Percentiles rank a stretch among this genome's conserved stretches.
Evolutionary conservation across 2,797 vertebrate species (phyloP).

Genomic region (Gadopsis marmoratus): DNA sequence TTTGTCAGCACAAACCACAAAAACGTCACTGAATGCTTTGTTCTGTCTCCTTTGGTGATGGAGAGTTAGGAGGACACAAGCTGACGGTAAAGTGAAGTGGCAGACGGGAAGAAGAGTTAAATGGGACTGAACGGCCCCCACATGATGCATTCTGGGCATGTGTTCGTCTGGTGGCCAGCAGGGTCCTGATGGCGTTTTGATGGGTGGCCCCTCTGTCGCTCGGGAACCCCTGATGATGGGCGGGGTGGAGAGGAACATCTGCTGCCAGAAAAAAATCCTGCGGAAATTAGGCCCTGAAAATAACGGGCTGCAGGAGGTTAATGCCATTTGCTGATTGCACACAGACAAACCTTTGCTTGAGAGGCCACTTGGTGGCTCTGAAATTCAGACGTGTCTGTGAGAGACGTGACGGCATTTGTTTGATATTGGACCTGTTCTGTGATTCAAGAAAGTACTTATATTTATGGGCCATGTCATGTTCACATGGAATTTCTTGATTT

Average conservation of each 20-base stretch:
- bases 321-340: slow-evolving; percentile 41
- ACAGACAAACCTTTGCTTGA: slow-evolving; percentile 31
- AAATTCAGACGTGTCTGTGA: slow-evolving; percentile 15
- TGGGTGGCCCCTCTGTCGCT: slow-evolving; percentile 69
- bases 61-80: slow-evolving; percentile 26
- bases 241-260: slow-evolving; percentile 73
- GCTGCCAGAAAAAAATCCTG: slow-evolving; percentile 59
- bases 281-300: slow-evolving; percentile 49
- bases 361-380: slow-evolving; percentile 10
- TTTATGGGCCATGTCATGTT: not conserved
- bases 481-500: not conserved
- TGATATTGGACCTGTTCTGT: slow-evolving; percentile 5
- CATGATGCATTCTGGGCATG: slow-evolving; percentile 68
- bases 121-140: slow-evolving; percentile 46
- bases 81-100: slow-evolving; percentile 45
- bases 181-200: slow-evolving; percentile 79
- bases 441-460: not conserved
- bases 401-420: slow-evolving; percentile 7
- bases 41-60: slow-evolving; percentile 21
- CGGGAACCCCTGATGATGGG: slow-evolving; percentile 47
- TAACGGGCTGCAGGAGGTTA: slow-evolving; percentile 45
- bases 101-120: slow-evolving; percentile 52
- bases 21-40: slow-evolving; percentile 23
- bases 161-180: slow-evolving; percentile 69
- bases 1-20: slow-evolving; percentile 50